Evolutionary conservation across 2,888 invertebrate species (phyloP).

Genomic region (Drepana falcataria): DNA sequence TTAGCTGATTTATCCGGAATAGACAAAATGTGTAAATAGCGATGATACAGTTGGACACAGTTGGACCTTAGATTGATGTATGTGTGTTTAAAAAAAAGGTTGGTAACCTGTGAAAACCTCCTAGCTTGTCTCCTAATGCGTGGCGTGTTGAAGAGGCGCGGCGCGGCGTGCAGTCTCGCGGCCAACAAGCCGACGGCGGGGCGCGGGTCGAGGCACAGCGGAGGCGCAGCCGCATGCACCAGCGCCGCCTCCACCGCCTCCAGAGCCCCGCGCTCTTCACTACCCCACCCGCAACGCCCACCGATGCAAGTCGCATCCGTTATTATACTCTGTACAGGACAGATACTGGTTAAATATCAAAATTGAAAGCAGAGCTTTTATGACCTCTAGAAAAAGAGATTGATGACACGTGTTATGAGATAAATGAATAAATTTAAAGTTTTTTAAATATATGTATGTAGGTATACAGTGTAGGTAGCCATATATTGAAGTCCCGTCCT

Average conservation of each 20-base stretch:
- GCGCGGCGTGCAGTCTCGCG: slow-evolving; percentile 86
- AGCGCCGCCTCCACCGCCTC: slow-evolving; percentile 88
- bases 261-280: slow-evolving; percentile 84
- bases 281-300: slow-evolving; percentile 80
- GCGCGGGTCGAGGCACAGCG: slow-evolving; percentile 92
- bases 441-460: too few species aligned
- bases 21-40: too few species aligned
- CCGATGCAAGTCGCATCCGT: slow-evolving; percentile 82
- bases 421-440: too few species aligned
- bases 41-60: too few species aligned
- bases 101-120: slow-evolving; percentile 83
- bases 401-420: too few species aligned
- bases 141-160: slow-evolving; percentile 85
- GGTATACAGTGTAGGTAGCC: too few species aligned
- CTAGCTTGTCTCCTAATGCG: slow-evolving; percentile 86
- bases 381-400: too few species aligned
- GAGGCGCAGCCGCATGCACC: slow-evolving; percentile 90
- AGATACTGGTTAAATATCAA: neutral
- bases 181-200: slow-evolving; percentile 88
- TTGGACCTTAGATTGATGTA: too few species aligned
- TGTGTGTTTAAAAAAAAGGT: too few species aligned
- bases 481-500: too few species aligned
- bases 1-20: too few species aligned
- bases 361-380: neutral
- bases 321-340: slow-evolving; percentile 76